phyloP scores from a whole-genome alignment of 37 sponge, comb jelly and placozoan genomes.

The Spongilla lacustris region DNA sequence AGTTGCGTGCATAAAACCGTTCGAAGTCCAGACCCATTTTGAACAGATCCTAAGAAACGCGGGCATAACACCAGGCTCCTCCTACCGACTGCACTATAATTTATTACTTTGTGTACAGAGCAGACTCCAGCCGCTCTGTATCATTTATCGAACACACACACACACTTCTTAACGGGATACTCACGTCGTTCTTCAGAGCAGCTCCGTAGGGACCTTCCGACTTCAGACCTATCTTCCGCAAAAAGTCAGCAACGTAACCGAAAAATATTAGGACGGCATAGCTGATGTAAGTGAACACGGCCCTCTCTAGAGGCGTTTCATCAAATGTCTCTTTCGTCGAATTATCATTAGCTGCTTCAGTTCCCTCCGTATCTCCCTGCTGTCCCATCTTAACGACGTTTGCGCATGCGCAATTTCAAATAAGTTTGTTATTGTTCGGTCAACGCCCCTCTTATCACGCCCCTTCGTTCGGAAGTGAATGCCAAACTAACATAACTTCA shows the following conservation, averaged over 20 bases:
- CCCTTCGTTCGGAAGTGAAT: background rate
- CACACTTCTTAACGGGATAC: background rate
- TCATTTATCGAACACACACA: background rate
- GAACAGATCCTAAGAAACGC: conserved; percentile 66
- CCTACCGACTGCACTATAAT: background rate
- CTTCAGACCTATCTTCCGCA: conserved; percentile 56
- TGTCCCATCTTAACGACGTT: background rate
- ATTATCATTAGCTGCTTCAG: background rate
- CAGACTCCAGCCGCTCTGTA: background rate
- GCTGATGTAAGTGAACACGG: conserved; percentile 77
- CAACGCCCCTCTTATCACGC: background rate
- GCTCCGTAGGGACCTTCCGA: conserved; percentile 7
- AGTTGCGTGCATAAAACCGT: conserved; percentile 84
- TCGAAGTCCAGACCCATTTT: conserved; percentile 74
- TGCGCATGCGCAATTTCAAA: background rate
- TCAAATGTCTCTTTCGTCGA: conserved; percentile 62
- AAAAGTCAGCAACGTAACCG: conserved; percentile 75
- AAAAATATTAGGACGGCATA: conserved; percentile 66
- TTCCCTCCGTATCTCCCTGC: background rate
- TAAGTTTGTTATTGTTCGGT: background rate
- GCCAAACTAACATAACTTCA: background rate
- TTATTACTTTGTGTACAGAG: background rate
- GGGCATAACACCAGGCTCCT: background rate
- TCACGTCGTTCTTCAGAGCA: conserved; percentile 31
- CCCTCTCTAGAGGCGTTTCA: conserved; percentile 37